Base-by-base conservation (phyloP, 2,113 vertebrate species). In the Platanista minor region DNA sequence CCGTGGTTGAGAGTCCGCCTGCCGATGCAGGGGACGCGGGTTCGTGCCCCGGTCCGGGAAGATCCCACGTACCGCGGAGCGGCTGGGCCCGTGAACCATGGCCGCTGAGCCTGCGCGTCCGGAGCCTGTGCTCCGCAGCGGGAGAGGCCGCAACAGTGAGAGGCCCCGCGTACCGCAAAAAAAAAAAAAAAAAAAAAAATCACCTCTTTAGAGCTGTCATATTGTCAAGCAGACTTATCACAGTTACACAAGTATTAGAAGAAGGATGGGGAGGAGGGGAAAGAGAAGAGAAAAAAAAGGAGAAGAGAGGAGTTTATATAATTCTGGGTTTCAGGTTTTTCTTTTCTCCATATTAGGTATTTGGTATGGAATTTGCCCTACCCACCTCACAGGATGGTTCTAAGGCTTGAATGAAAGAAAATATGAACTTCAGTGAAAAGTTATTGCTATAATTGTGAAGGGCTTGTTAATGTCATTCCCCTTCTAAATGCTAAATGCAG, bases 251-350 rank as follows among this genome's bases (percentile, higher is more conserved):
- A 14, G 29, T 23, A 36, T 5, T 6, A 23, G 11, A 36, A 25
- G 33, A 6, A 43, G 27, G 10, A n/a, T 8, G 12, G 23, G 3
- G 46, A 21, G 29, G 18, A 57, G 0, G 3, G 25, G 17, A 8
- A 33, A 13, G 33, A 43, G 31, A 11, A 14, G 2, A 10, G 1
- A n/a, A 18, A 36, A 52, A n/a, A 57, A 43, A 46, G 3, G 0
- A 0, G 15, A 52, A 20, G 17, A 17, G 21, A 23, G 13, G 5
- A 23, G 31, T 8, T 23, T 21, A 4, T 1, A 14, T 0, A n/a
- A 11, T 1, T 36, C 36, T 57, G 5, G 1, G 2, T 27, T 74
- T 27, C 61, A 12, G 27, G 17, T 6, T 57, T 92, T 29, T 21
- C 33, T 69, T 84, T 75, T 41, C 61, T 72, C 21, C 14, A 3